phyloP scores from a whole-genome alignment of 2,888 invertebrate species.

The Caenorhabditis panamensis region DNA sequence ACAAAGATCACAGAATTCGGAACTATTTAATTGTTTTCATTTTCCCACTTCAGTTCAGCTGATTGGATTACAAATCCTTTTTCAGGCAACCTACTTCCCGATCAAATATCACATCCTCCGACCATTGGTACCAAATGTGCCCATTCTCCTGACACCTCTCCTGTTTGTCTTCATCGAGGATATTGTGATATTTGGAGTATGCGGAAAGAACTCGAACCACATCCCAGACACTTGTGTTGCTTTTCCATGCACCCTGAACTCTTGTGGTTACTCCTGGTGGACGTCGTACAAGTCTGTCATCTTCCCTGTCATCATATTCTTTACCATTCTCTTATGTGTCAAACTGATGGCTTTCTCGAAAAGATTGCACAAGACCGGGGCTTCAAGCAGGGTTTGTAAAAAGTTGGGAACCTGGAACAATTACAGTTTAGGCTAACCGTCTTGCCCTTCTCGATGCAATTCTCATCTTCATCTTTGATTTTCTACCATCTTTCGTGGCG shows the following conservation, averaged over 20 bases:
- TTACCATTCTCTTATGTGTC: constrained; percentile 28
- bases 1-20: too few relatives aligned
- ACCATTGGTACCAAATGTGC: constrained; percentile 12
- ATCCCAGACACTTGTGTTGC: constrained; percentile 24
- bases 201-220: constrained; percentile 25
- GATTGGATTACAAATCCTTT: too few relatives aligned
- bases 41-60: too few relatives aligned
- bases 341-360: constrained; percentile 36
- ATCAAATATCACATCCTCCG: constrained; percentile 45
- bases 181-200: constrained; percentile 30
- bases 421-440: constrained; percentile 36
- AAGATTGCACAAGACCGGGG: constrained; percentile 15
- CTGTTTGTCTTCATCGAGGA: constrained; percentile 30
- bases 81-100: constrained; percentile 40
- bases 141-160: constrained; percentile 3
- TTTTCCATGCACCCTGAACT: constrained; percentile 44
- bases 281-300: constrained; percentile 45
- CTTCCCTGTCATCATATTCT: constrained; percentile 41
- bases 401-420: too few relatives aligned
- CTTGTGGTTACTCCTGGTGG: constrained; percentile 45
- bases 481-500: constrained; percentile 32
- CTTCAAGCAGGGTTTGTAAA: constrained; percentile 22
- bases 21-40: too few relatives aligned
- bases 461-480: constrained; percentile 49
- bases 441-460: constrained; percentile 49